Evolutionary conservation across 2,797 vertebrate genomes (phyloP).

Genomic region (Tenualosa ilisha): DNA sequence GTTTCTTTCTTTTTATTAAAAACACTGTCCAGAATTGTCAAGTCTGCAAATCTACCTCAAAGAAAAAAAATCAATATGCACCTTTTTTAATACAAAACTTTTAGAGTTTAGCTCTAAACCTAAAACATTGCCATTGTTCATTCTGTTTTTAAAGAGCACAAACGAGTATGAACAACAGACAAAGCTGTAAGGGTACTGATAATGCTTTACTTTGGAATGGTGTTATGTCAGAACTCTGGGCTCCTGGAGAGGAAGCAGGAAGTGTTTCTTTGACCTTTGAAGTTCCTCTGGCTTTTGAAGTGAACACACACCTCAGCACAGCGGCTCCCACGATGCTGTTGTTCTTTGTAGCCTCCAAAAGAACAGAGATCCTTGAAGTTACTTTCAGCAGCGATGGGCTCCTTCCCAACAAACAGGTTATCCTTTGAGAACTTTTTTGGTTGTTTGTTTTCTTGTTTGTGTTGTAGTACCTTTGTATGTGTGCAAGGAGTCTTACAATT

Average conservation of each 20-base stretch:
- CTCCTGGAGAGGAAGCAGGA: constrained; percentile 52
- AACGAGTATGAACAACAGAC: not conserved
- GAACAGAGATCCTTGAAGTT: constrained; percentile 49
- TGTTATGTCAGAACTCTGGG: constrained; percentile 50
- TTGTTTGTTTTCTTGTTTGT: not conserved
- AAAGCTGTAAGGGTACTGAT: not conserved
- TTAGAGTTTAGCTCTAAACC: not conserved
- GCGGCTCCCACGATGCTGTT: constrained; percentile 60
- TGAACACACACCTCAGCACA: constrained; percentile 38
- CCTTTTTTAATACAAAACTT: not conserved
- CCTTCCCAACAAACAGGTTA: constrained; percentile 71
- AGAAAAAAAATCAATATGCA: not conserved
- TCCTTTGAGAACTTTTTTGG: not conserved
- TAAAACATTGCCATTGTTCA: not conserved
- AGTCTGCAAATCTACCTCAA: not conserved
- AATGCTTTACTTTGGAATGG: not conserved
- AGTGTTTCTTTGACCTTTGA: constrained; percentile 61
- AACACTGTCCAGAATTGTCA: not conserved
- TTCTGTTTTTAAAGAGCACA: not conserved
- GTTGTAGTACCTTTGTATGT: not conserved
- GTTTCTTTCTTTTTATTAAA: too few relatives aligned
- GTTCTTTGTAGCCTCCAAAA: constrained; percentile 50
- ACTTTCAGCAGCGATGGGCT: constrained; percentile 64
- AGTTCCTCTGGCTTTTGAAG: constrained; percentile 45
- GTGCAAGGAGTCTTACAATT: not conserved